Conservation (phyloP, 2,797 vertebrate genomes). For the Sandelia bainsii region DNA sequence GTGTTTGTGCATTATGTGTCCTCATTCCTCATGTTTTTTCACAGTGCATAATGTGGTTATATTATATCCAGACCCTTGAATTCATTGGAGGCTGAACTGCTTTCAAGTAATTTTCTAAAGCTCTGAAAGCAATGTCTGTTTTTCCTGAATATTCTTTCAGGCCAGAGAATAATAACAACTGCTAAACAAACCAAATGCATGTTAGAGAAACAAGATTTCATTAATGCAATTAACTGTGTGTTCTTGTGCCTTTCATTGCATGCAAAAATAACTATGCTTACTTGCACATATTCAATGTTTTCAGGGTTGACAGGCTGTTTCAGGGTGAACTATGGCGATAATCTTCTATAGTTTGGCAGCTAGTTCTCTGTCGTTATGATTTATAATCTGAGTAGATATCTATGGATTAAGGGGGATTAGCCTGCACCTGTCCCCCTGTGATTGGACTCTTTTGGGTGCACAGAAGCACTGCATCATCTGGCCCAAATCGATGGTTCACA, state of each 20-base stretch:
- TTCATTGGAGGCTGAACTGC: neutral
- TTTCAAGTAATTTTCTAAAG: neutral
- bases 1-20: no score
- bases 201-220: neutral
- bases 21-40: neutral
- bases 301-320: slow-evolving; percentile 18
- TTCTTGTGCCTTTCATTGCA: neutral
- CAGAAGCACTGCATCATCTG: slow-evolving; percentile 42
- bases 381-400: slow-evolving; percentile 70
- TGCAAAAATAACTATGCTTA: slow-evolving; percentile 2
- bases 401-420: slow-evolving; percentile 70
- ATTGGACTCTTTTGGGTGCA: slow-evolving; percentile 64
- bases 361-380: slow-evolving; percentile 23
- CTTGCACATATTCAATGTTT: slow-evolving; percentile 5
- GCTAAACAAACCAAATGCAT: neutral
- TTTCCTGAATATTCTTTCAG: neutral
- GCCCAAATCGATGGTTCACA: slow-evolving; percentile 34
- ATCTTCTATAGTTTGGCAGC: slow-evolving; percentile 20
- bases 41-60: neutral
- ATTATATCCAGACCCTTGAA: neutral
- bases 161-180: neutral
- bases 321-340: slow-evolving; percentile 8
- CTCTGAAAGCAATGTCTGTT: neutral
- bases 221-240: neutral
- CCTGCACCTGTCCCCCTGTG: slow-evolving; percentile 74